Evolutionary conservation across 2,797 vertebrate genomes (phyloP).

Genomic region (Ctenopoma kingsleyae): DNA sequence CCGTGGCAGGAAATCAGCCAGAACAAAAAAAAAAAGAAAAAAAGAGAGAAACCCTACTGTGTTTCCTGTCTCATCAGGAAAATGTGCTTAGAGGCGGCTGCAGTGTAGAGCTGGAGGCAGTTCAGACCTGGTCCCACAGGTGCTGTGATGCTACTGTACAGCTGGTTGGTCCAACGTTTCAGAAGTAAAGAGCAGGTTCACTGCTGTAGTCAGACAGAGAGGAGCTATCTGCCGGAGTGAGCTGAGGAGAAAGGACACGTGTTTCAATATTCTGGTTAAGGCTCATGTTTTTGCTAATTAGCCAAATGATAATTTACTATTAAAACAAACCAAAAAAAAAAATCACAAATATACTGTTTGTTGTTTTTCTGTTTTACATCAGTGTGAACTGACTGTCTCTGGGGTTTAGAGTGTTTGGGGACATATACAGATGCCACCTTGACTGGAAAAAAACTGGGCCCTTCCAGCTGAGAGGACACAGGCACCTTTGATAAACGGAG

Average conservation of each 20-base stretch:
- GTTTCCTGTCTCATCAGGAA: conserved; percentile 41
- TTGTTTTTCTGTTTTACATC: no score
- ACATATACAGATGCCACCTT: no score
- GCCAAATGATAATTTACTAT: no score
- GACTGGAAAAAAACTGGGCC: background rate
- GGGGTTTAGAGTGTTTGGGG: no score
- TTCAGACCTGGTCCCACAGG: conserved; percentile 42
- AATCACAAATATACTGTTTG: no score
- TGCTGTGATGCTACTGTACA: conserved; percentile 59
- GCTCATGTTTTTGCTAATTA: no score
- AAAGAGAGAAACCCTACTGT: background rate
- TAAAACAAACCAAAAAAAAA: no score
- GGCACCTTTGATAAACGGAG: background rate
- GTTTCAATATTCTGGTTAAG: background rate
- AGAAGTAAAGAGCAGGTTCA: conserved; percentile 97
- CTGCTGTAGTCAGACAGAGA: conserved; percentile 95
- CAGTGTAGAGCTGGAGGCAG: conserved; percentile 51
- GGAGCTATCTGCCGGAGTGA: conserved; percentile 92
- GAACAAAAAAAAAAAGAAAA: background rate
- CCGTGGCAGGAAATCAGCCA: conserved; percentile 60
- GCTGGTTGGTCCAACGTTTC: conserved; percentile 70
- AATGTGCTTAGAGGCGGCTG: conserved; percentile 60
- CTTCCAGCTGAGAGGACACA: background rate
- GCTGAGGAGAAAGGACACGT: conserved; percentile 76
- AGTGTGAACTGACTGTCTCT: no score